phyloP scores from a whole-genome alignment of 2,888 invertebrate species.

The Drosophila tanythrix region DNA sequence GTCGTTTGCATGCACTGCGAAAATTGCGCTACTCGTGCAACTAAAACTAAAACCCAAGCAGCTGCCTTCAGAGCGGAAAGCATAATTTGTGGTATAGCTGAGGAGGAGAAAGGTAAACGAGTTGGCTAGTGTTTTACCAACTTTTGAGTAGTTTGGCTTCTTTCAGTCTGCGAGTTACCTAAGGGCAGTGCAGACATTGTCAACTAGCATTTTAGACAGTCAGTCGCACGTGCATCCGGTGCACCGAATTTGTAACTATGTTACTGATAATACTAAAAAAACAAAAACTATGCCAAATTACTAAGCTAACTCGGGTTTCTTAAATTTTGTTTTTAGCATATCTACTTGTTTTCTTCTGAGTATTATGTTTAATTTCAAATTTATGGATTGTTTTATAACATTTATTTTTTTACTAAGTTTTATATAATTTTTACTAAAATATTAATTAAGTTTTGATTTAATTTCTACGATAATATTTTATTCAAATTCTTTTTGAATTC shows the following conservation, averaged over 20 bases:
- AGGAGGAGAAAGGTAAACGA: background rate
- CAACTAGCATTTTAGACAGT: constrained; percentile 1
- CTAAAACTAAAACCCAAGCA: constrained; percentile 21
- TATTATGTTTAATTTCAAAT: background rate
- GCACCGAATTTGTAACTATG: background rate
- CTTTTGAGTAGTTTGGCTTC: constrained; percentile 39
- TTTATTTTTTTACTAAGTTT: background rate
- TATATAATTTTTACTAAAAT: background rate
- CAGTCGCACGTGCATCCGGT: background rate
- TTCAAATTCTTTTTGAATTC: background rate
- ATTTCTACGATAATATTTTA: background rate
- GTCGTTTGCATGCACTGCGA: constrained; percentile 67
- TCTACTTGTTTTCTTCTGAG: background rate
- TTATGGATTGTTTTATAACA: background rate
- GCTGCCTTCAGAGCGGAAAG: constrained; percentile 52
- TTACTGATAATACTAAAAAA: background rate
- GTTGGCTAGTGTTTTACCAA: background rate
- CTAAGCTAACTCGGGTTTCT: background rate
- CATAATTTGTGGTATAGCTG: constrained; percentile 63
- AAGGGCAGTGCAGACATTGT: constrained; percentile 28
- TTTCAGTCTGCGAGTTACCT: constrained; percentile 32
- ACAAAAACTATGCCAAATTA: background rate
- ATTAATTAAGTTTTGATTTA: background rate
- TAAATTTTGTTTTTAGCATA: background rate
- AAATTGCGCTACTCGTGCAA: constrained; percentile 19